A percentile compares a stretch with the other conserved stretches of the same genome.
phyloP scores from a whole-genome alignment of 1,140 invertebrate species.

The Eueides isabella region DNA sequence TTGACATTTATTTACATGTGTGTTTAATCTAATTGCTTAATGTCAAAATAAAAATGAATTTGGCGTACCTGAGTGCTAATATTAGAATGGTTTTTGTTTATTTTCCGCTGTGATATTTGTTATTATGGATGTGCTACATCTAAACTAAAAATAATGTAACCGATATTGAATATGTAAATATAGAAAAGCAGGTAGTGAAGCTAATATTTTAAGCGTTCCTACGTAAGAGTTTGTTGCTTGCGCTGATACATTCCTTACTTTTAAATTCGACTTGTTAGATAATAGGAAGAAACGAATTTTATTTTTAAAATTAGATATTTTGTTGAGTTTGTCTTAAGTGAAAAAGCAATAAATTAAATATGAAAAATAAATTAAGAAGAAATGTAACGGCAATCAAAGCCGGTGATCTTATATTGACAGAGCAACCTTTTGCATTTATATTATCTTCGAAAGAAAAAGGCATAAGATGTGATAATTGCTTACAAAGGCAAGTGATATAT shows the following conservation, averaged over 20 bases:
- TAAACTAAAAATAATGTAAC: conserved; percentile 77
- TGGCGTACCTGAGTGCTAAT: conserved; percentile 45
- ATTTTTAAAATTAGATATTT: neutral
- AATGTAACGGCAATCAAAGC: conserved; percentile 62
- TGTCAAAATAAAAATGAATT: conserved; percentile 38
- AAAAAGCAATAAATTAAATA: conserved; percentile 45
- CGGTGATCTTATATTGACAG: conserved; percentile 68
- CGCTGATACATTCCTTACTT: conserved; percentile 56
- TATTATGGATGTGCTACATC: conserved; percentile 53
- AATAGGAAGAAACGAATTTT: conserved; percentile 14
- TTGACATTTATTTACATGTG: conserved; percentile 9
- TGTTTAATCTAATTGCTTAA: too few relatives aligned
- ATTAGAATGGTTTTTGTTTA: conserved; percentile 62
- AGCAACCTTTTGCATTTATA: conserved; percentile 74
- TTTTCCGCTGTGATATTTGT: conserved; percentile 57
- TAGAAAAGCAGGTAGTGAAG: conserved; percentile 64
- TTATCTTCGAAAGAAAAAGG: conserved; percentile 74
- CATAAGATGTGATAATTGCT: conserved; percentile 70
- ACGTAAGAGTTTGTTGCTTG: conserved; percentile 45
- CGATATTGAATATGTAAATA: conserved; percentile 62
- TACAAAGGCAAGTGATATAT: conserved; percentile 65
- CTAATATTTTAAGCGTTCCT: conserved; percentile 61
- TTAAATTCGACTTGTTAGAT: conserved; percentile 30
- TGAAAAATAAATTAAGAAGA: conserved; percentile 69
- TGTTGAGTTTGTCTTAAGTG: neutral